Percentiles rank a stretch among this genome's conserved stretches.
Conservation (phyloP, 2,888 invertebrate genomes). For the Oeneis ivallda region DNA sequence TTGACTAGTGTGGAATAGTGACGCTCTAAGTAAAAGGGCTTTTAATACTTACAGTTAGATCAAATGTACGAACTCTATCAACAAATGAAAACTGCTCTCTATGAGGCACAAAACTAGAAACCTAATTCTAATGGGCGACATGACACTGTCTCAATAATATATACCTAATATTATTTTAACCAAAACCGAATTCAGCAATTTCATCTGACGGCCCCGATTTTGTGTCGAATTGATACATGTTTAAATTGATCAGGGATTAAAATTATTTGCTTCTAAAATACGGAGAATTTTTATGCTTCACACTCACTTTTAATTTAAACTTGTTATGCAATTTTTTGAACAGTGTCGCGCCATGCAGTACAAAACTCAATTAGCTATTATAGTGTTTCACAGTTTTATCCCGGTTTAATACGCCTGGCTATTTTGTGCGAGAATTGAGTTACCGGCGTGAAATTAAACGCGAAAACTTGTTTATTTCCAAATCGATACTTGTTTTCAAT, state of each 20-base stretch:
- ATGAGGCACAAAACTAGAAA: too few relatives aligned
- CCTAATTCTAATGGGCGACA: too few relatives aligned
- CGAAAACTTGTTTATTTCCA: slow-evolving; percentile 24
- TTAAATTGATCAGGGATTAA: neutral
- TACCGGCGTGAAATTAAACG: slow-evolving; percentile 35
- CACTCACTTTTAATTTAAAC: neutral
- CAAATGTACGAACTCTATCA: too few relatives aligned
- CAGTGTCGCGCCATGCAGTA: slow-evolving; percentile 44
- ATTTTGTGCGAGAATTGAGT: slow-evolving; percentile 39
- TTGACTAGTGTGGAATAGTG: neutral
- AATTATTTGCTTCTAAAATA: neutral
- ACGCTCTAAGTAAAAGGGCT: neutral
- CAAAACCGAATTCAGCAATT: too few relatives aligned
- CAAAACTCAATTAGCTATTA: slow-evolving; percentile 63
- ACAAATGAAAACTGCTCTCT: too few relatives aligned
- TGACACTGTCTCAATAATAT: too few relatives aligned
- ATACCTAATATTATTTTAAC: too few relatives aligned
- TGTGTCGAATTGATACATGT: too few relatives aligned
- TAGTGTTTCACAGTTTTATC: slow-evolving; percentile 47
- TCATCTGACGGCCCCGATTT: too few relatives aligned
- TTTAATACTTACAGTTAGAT: too few relatives aligned
- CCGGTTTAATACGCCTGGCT: slow-evolving; percentile 19
- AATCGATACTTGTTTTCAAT: slow-evolving; percentile 21
- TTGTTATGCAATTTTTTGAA: slow-evolving; percentile 6
- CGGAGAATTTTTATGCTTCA: neutral